These are phyloP conservation scores for Procavia capensis DNA, from an alignment of 2,113 vertebrate genomes.

Conservation along the genomic window DNA sequence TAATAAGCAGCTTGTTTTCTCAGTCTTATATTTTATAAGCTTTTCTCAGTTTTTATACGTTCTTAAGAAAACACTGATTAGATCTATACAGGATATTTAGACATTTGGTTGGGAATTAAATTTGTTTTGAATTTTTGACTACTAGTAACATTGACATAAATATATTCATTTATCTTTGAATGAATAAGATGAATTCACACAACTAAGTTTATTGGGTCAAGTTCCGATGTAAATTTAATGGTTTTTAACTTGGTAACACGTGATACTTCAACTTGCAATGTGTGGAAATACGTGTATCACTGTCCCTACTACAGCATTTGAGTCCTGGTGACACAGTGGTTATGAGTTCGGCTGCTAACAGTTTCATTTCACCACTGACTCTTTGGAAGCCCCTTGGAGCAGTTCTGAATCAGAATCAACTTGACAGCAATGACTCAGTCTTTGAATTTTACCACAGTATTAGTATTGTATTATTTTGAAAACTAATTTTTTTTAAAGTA, in stretches of 20 bases:
- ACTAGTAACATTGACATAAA: neutral
- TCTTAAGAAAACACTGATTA: neutral
- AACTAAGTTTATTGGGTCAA: neutral
- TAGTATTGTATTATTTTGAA: constrained; percentile 1
- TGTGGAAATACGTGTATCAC: neutral
- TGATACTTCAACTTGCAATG: neutral
- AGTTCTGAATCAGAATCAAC: no score
- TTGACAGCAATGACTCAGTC: no score
- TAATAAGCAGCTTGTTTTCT: neutral
- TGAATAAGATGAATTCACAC: neutral
- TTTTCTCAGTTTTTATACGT: neutral
- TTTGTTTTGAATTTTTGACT: neutral
- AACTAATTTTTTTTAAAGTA: neutral
- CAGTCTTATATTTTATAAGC: neutral
- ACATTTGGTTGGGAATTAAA: neutral
- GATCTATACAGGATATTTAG: neutral
- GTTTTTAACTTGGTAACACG: neutral
- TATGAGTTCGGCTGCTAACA: no score
- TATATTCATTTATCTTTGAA: neutral
- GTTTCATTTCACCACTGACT: no score
- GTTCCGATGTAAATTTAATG: neutral
- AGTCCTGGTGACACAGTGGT: no score
- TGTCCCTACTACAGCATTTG: neutral
- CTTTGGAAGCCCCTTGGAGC: no score
- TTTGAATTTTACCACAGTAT: no score